Evolutionary conservation across 2,797 vertebrate species (phyloP).

Genomic region (Crossoptilon crossoptilon): DNA sequence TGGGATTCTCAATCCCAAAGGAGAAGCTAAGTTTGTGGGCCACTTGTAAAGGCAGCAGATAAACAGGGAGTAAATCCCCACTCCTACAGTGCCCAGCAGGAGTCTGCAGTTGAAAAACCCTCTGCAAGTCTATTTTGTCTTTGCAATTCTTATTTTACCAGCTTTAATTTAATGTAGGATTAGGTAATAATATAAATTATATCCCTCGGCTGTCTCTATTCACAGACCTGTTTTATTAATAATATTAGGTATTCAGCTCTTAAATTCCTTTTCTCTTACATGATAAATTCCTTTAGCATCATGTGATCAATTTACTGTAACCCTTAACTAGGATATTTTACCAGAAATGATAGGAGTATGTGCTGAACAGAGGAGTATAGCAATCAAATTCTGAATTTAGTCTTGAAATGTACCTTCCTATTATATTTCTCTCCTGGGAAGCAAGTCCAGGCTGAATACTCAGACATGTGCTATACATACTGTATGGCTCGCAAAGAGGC

Average conservation of each 20-base stretch:
- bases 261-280: slow-evolving; percentile 69
- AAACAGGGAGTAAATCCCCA: neutral
- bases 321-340: slow-evolving; percentile 39
- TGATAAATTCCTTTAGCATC: slow-evolving; percentile 49
- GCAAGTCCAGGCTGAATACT: neutral
- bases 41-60: neutral
- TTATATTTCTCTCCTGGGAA: slow-evolving; percentile 19
- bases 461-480: neutral
- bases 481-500: neutral
- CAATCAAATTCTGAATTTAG: neutral
- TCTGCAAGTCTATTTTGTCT: neutral
- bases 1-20: neutral
- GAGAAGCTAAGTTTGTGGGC: neutral
- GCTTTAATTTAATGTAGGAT: neutral
- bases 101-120: neutral
- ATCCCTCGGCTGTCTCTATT: slow-evolving; percentile 2
- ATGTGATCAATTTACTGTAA: slow-evolving; percentile 62
- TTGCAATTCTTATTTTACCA: slow-evolving; percentile 25
- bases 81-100: neutral
- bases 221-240: slow-evolving; percentile 60
- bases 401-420: slow-evolving; percentile 10
- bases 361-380: neutral
- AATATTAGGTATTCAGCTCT: slow-evolving; percentile 57
- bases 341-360: slow-evolving; percentile 44
- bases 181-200: slow-evolving; percentile 43